Percentiles rank a stretch among this genome's conserved stretches.
Conservation (phyloP, 2,797 vertebrate genomes). For the Eupleurogrammus muticus region DNA sequence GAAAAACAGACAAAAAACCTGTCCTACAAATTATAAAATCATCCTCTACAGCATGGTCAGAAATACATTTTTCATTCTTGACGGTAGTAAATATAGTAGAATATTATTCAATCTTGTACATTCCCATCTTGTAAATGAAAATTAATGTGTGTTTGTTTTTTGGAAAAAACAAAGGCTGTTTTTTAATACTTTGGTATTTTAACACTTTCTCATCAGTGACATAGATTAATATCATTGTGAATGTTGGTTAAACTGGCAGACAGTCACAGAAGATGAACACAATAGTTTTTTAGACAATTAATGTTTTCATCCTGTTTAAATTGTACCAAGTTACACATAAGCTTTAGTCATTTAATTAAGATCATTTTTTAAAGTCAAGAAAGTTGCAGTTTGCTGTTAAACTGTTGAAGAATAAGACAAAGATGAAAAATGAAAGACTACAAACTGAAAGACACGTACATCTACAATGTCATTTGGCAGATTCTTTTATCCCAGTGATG, state of each 20-base stretch:
- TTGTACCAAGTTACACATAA: too few relatives aligned
- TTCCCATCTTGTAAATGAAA: background rate
- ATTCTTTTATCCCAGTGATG: too few relatives aligned
- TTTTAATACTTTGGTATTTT: background rate
- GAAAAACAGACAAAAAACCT: background rate
- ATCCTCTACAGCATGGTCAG: background rate
- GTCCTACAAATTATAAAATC: slow-evolving; percentile 8
- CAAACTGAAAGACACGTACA: too few relatives aligned
- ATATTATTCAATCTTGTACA: background rate
- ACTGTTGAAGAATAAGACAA: too few relatives aligned
- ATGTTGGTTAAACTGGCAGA: background rate
- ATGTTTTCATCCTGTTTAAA: too few relatives aligned
- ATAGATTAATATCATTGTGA: background rate
- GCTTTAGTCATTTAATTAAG: too few relatives aligned
- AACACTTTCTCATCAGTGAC: too few relatives aligned
- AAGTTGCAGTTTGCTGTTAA: too few relatives aligned
- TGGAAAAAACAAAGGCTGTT: background rate
- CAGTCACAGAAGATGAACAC: background rate
- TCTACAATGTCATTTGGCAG: too few relatives aligned
- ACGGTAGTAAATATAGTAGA: background rate
- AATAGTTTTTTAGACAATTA: background rate
- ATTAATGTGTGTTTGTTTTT: background rate
- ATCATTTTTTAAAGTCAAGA: too few relatives aligned
- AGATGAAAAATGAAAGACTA: too few relatives aligned
- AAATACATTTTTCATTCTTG: background rate